Conservation (phyloP, 1,140 invertebrate species). For the Papilio glaucus region DNA sequence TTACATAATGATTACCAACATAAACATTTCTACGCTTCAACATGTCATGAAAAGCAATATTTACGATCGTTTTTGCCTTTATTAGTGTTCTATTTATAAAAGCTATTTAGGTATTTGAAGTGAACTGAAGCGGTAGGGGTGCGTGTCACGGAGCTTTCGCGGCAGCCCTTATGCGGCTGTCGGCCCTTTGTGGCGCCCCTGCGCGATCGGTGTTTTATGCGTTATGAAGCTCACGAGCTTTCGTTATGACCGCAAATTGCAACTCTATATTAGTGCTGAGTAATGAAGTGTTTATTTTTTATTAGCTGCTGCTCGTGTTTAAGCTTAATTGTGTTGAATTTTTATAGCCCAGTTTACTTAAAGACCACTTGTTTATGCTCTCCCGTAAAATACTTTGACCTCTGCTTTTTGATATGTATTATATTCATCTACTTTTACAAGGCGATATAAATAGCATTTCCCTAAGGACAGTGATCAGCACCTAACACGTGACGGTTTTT, state of each 20-base stretch:
- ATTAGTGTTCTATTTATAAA: conserved; percentile 59
- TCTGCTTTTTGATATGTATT: not conserved
- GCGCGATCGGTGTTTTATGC: conserved; percentile 46
- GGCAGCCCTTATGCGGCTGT: conserved; percentile 38
- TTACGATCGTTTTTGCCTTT: conserved; percentile 52
- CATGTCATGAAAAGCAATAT: conserved; percentile 52
- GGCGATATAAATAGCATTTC: too few species aligned
- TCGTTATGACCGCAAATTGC: conserved; percentile 42
- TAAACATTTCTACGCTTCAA: conserved; percentile 40
- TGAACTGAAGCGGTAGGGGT: conserved; percentile 45
- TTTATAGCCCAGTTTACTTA: not conserved
- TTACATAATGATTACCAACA: conserved; percentile 45
- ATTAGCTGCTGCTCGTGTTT: conserved; percentile 28
- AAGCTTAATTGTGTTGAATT: not conserved
- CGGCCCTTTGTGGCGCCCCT: conserved; percentile 37
- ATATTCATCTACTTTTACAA: not conserved
- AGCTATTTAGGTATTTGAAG: conserved; percentile 40
- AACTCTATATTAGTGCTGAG: conserved; percentile 31
- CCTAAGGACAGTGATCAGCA: too few species aligned
- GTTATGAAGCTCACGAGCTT: conserved; percentile 36
- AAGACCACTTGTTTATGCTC: not conserved
- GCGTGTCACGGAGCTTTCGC: conserved; percentile 25
- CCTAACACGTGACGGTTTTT: too few species aligned
- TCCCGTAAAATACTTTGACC: not conserved
- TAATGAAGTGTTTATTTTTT: conserved; percentile 37